Evolutionary conservation across 2,113 vertebrate genomes (phyloP).

Genomic region (Paraplagusia blochii): DNA sequence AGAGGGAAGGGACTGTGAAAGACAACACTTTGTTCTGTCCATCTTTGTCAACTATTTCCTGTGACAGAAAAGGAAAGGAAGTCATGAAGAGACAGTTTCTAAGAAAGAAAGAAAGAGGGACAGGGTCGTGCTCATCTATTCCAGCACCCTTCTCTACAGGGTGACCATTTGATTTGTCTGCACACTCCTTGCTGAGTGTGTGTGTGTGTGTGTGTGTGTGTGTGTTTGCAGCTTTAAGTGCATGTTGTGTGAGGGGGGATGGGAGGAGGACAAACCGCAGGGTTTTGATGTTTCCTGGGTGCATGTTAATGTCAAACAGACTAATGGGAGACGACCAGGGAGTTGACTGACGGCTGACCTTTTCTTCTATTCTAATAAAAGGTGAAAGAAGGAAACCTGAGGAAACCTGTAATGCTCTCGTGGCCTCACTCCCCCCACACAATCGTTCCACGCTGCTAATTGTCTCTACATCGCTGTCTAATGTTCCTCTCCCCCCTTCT

Average conservation of each 20-base stretch:
- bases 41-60: slow-evolving; percentile 98
- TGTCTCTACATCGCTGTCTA: too few species aligned
- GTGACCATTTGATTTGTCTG: slow-evolving; percentile 30
- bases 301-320: slow-evolving; percentile 66
- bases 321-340: slow-evolving; percentile 45
- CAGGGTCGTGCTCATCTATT: slow-evolving; percentile 13
- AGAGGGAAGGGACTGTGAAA: slow-evolving; percentile 95
- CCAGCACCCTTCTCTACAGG: slow-evolving; percentile 13
- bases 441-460: too few species aligned
- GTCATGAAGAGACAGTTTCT: slow-evolving; percentile 20
- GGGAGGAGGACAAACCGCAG: slow-evolving; percentile 8
- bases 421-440: too few species aligned
- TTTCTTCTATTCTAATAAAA: slow-evolving; percentile 66
- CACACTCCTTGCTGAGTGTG: slow-evolving; percentile 6
- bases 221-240: neutral
- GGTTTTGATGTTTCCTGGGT: slow-evolving; percentile 42
- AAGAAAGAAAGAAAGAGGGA: slow-evolving; percentile 8
- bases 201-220: neutral
- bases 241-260: neutral
- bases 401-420: too few species aligned
- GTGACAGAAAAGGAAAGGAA: slow-evolving; percentile 38
- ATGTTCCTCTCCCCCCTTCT: too few species aligned
- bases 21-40: slow-evolving; percentile 92
- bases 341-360: slow-evolving; percentile 70
- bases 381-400: too few species aligned